Conservation (phyloP, 2,888 invertebrate species). For the Hypolimnas misippus region DNA sequence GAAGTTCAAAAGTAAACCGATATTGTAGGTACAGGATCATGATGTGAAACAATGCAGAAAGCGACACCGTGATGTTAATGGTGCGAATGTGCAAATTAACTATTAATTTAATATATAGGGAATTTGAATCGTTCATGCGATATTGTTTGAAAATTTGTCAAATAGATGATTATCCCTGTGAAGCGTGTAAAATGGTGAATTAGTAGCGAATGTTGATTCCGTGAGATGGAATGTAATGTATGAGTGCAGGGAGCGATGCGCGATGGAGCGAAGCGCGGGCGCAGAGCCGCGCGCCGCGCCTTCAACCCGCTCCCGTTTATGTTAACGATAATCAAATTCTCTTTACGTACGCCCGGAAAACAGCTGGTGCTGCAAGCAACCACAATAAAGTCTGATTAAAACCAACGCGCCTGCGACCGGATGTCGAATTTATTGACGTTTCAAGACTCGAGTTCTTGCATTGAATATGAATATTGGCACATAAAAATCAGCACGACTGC, state of each 20-base stretch:
- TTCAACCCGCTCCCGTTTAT: slow-evolving; percentile 56
- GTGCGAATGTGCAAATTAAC: slow-evolving; percentile 21
- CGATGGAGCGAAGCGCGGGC: slow-evolving; percentile 41
- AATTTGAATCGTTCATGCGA: slow-evolving; percentile 31
- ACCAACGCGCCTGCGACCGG: slow-evolving; percentile 55
- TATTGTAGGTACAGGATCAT: slow-evolving; percentile 31
- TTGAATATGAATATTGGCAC: not conserved
- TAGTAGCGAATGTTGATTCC: slow-evolving; percentile 26
- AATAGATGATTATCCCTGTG: slow-evolving; percentile 21
- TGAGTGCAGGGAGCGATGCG: slow-evolving; percentile 50
- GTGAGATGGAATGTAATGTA: slow-evolving; percentile 36
- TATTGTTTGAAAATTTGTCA: slow-evolving; percentile 1
- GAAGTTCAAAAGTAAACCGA: slow-evolving; percentile 14
- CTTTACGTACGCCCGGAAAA: slow-evolving; percentile 86
- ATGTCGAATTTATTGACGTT: slow-evolving; percentile 43
- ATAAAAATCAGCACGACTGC: not conserved
- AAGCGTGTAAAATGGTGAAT: slow-evolving; percentile 37
- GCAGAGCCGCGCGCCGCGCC: slow-evolving; percentile 41
- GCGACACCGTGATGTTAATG: slow-evolving; percentile 24
- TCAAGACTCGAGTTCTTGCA: slow-evolving; percentile 31
- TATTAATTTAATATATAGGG: slow-evolving; percentile 1
- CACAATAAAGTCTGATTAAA: slow-evolving; percentile 72
- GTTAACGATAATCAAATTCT: slow-evolving; percentile 41
- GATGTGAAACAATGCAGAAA: slow-evolving; percentile 36
- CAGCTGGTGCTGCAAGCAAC: slow-evolving; percentile 87